Percentiles rank a stretch among this genome's conserved stretches.
Conservation (phyloP, 2,797 vertebrate genomes). For the Hoplostethus atlanticus region DNA sequence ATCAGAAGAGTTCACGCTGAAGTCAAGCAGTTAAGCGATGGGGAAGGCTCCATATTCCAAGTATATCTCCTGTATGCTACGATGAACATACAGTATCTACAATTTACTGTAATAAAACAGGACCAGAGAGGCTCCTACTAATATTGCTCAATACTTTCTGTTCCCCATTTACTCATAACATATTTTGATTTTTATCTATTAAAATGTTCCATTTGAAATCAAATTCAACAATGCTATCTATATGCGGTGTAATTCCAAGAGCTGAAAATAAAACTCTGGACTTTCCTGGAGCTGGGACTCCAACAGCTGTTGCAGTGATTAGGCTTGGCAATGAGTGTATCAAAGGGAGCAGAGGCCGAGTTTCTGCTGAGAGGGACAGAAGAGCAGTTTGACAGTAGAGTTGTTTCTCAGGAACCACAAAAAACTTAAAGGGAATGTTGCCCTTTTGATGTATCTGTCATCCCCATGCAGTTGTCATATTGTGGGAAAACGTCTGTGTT, state of each 20-base stretch:
- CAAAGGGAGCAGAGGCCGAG: not conserved
- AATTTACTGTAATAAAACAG: not conserved
- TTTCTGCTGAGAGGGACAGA: not conserved
- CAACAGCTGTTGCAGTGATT: conserved; percentile 37
- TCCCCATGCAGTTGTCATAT: too few species aligned
- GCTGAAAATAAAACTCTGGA: conserved; percentile 3
- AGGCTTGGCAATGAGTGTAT: conserved; percentile 7
- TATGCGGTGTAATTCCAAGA: not conserved
- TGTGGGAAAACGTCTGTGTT: too few species aligned
- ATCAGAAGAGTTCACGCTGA: not conserved
- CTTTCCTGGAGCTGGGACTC: not conserved
- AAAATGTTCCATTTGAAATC: too few species aligned
- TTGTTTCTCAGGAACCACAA: not conserved
- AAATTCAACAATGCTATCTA: too few species aligned
- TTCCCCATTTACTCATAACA: not conserved
- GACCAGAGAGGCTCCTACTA: not conserved
- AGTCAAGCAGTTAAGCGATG: not conserved
- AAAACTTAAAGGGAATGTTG: too few species aligned
- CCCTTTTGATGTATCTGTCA: not conserved
- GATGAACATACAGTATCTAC: not conserved
- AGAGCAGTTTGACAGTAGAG: not conserved
- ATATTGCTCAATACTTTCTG: not conserved
- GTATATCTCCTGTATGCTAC: not conserved
- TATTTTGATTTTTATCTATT: not conserved
- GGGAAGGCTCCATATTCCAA: not conserved